These are phyloP conservation scores for Heliconius eleuchia DNA, from an alignment of 1,140 invertebrate species.

Conservation along the genomic window DNA sequence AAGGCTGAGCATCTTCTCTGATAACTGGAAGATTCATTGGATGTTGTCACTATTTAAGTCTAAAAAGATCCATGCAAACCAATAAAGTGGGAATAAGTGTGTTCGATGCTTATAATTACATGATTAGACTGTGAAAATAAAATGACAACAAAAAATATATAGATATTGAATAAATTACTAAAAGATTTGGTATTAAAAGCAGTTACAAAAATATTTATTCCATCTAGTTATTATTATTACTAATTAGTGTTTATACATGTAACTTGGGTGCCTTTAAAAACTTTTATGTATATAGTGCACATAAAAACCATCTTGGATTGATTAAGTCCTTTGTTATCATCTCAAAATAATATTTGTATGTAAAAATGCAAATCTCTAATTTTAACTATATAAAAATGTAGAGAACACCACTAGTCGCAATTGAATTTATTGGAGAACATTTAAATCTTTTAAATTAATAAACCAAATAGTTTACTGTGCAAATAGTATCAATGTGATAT, in stretches of 20 bases:
- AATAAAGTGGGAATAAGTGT: not conserved
- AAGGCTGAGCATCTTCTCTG: conserved; percentile 66
- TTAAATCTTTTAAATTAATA: not conserved
- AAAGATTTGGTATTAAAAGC: not conserved
- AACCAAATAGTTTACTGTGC: not conserved
- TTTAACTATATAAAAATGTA: not conserved
- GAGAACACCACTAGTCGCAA: not conserved
- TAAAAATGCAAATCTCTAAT: not conserved
- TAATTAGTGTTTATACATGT: not conserved
- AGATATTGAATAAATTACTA: not conserved
- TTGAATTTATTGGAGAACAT: not conserved
- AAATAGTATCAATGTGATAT: conserved; percentile 13
- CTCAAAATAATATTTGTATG: not conserved
- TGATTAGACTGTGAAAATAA: not conserved
- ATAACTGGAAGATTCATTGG: conserved; percentile 50
- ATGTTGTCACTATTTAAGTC: not conserved
- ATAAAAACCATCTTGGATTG: not conserved
- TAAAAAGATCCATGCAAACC: conserved; percentile 11
- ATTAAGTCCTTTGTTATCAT: not conserved
- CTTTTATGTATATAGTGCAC: not conserved
- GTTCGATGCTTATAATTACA: not conserved
- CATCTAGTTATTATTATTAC: not conserved
- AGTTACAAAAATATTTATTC: not conserved
- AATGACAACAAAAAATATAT: not conserved
- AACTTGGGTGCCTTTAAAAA: not conserved